These are phyloP conservation scores for Lordiphosa collinella DNA, from an alignment of 1,140 invertebrate genomes.

Conservation along the genomic window DNA sequence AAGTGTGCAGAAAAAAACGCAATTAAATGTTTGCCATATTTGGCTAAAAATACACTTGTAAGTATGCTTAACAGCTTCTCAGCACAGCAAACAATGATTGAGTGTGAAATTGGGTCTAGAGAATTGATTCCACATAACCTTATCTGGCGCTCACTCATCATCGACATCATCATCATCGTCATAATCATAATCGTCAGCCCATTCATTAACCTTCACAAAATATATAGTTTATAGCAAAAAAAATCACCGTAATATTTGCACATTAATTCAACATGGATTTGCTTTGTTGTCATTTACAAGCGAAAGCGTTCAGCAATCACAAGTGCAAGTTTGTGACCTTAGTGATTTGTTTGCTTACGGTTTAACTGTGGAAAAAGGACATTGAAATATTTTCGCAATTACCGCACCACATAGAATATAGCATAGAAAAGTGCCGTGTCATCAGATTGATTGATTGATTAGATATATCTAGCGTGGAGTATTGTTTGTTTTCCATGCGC, in stretches of 20 bases:
- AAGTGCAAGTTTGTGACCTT: slow-evolving; percentile 56
- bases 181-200: too few species aligned
- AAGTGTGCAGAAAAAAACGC: slow-evolving; percentile 18
- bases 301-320: slow-evolving; percentile 28
- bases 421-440: slow-evolving; percentile 26
- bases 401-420: slow-evolving; percentile 17
- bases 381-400: slow-evolving; percentile 67
- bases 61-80: too few species aligned
- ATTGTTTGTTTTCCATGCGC: slow-evolving; percentile 17
- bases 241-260: slow-evolving; percentile 61
- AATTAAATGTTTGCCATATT: slow-evolving; percentile 59
- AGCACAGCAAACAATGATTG: too few species aligned
- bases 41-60: slow-evolving; percentile 20
- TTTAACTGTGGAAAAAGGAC: slow-evolving; percentile 46
- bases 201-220: slow-evolving; percentile 26
- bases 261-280: slow-evolving; percentile 55
- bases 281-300: slow-evolving; percentile 43
- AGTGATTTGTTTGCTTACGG: slow-evolving; percentile 30
- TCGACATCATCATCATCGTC: too few species aligned
- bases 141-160: slow-evolving; percentile 14
- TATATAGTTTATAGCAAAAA: slow-evolving; percentile 16
- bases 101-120: too few species aligned
- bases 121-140: background rate
- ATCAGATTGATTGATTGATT: slow-evolving; percentile 66
- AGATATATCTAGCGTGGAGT: slow-evolving; percentile 43